Evolutionary conservation across 2,888 invertebrate genomes (phyloP), one percentile per base, ranked within the genome.

Genomic region (Cynaeus angustus): DNA sequence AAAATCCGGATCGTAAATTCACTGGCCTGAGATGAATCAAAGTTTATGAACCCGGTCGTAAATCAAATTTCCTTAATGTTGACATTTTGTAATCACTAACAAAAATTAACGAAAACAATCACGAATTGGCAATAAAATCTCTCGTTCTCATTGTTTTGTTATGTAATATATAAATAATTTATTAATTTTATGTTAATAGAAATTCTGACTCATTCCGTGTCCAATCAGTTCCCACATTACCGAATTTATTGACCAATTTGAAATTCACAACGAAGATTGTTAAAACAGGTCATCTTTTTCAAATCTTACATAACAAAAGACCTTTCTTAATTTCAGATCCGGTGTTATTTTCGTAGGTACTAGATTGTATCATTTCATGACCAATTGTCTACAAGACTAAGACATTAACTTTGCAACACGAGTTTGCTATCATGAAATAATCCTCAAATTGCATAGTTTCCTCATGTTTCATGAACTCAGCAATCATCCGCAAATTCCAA

Each of bases 231-330:
- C 37, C 37, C 37, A 37, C 37, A 21, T 21, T n/a, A n/a, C 9
- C 37, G 8, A 37, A 37, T 37, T 37, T 37, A 37, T 37, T 21
- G 21, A 37, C 37, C n/a, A n/a, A 37, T 2, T 37, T 37, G 7
- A n/a, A 37, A 37, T 37, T 37, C 37, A 3, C 21, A 21, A 3
- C 4, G 21, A 4, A 55, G 8, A 43, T 16, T 16, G 7, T 26
- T 7, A 52, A 55, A 55, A 55, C 55, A 55, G 55, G 55, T 16
- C 30, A 46, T 46, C 61, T 48, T 16, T 48, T 21, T 21, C 16
- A 50, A 62, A 50, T 28, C 26, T 62, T 62, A 52, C 52, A 38
- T 52, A 26, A 62, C 52, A 61, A 28, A 26, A 46, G 30, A 55
- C 46, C 61, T 48, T 61, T 61, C 48, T 16, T 48, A 14, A 37